Percentiles rank a stretch among this genome's conserved stretches.
phyloP scores from a whole-genome alignment of 1,140 invertebrate genomes.

The Harpegnathos saltator region DNA sequence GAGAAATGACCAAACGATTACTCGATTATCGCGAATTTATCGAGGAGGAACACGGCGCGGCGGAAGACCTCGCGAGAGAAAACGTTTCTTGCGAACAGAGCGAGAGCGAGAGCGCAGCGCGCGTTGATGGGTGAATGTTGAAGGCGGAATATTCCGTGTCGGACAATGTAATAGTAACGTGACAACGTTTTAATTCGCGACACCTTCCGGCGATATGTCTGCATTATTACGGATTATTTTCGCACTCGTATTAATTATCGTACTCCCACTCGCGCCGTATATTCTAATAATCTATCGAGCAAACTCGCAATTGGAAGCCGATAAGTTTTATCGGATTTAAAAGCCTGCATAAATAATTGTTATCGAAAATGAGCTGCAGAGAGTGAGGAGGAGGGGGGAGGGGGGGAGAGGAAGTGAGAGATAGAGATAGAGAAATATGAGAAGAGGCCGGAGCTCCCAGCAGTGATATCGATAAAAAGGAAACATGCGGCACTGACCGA shows the following conservation, averaged over 20 bases:
- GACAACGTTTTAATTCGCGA: background rate
- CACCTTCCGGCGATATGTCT: background rate
- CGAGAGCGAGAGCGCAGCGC: background rate
- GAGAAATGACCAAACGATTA: slow-evolving; percentile 28
- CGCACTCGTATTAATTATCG: slow-evolving; percentile 31
- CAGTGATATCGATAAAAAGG: slow-evolving; percentile 67
- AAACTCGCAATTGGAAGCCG: slow-evolving; percentile 25
- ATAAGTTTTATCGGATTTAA: slow-evolving; percentile 45
- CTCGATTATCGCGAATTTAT: background rate
- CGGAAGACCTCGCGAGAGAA: background rate
- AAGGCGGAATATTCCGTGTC: background rate
- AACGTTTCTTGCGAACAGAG: background rate
- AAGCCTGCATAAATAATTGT: slow-evolving; percentile 41
- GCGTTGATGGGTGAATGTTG: background rate
- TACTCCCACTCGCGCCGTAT: slow-evolving; percentile 14
- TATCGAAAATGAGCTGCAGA: slow-evolving; percentile 4
- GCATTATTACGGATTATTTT: background rate
- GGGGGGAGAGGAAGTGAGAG: slow-evolving; percentile 16
- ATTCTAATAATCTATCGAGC: background rate
- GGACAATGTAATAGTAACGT: too few relatives aligned
- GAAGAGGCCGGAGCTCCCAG: slow-evolving; percentile 13
- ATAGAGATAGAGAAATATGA: slow-evolving; percentile 36
- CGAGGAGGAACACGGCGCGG: background rate
- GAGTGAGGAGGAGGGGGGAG: background rate
- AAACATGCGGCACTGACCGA: slow-evolving; percentile 58